Evolutionary conservation across 2,888 invertebrate species (phyloP), one percentile per base, ranked within the genome.

Genomic region (Ptilodon capucinus): DNA sequence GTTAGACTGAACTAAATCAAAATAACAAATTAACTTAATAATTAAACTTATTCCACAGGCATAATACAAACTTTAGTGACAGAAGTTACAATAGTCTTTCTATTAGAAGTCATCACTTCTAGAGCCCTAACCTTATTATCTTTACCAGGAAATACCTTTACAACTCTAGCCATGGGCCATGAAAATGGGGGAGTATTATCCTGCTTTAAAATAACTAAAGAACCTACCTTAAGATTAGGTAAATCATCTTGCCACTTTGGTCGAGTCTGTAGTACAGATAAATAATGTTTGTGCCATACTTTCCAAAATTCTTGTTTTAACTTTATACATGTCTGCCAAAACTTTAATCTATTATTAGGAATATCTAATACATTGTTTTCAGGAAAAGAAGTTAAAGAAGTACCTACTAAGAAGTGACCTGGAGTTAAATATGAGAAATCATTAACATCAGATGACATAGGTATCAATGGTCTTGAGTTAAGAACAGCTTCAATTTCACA

Each of bases 91-190:
- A 45, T 40, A 28, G 42, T 51, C 35, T 47, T 51, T 11, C 34
- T 28, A 48, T 35, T 51, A 11, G 42, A 14, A n/a, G 41, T 46
- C 34, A 32, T 42, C 16, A 55, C 48, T 28, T 55, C 51, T 18
- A 55, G 40, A 1, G 55, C 46, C 28, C 55, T 42, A 13, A 55
- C 47, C 13, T 40, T 42, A 0, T 43, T 39, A 36, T 51, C 51
- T 21, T 46, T 34, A 3, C 51, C 51, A 18, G 55, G 36, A 28
- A 42, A 45, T 8, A 55, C 34, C 23, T 47, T 44, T 14, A 41
- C 39, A 17, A 55, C 23, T 32, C 55, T 38, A 8, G 49, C 55
- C 49, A 55, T 49, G 8, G 54, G 54, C 54, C 51, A 51, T 9
- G 30, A 25, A 25, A 42, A 11, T 5, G 47, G 14, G 1, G 44